Evolutionary conservation across 1,140 invertebrate genomes (phyloP).

Genomic region (Araneus ventricosus): DNA sequence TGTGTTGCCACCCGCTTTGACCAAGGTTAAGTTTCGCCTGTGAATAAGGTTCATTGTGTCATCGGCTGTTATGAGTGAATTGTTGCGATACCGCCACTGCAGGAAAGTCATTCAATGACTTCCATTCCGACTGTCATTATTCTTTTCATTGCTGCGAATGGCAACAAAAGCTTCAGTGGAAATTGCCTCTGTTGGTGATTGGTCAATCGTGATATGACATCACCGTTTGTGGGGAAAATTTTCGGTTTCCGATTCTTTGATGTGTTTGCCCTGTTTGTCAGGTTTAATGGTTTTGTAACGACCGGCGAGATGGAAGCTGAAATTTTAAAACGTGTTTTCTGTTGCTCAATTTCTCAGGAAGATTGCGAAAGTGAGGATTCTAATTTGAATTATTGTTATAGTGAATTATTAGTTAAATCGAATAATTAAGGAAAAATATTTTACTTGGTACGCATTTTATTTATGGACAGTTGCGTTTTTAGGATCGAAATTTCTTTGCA

Average conservation of each 20-base stretch:
- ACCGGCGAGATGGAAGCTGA: neutral
- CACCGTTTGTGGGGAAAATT: neutral
- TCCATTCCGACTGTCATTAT: conserved; percentile 39
- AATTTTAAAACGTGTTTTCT: neutral
- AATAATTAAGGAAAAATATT: too few relatives aligned
- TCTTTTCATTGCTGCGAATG: conserved; percentile 38
- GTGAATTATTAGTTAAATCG: too few relatives aligned
- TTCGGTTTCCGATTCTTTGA: neutral
- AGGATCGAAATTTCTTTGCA: too few relatives aligned
- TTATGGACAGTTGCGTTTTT: too few relatives aligned
- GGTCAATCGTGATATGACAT: neutral
- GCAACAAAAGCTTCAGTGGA: conserved; percentile 13
- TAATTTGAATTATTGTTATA: too few relatives aligned
- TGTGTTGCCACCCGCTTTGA: conserved; percentile 52
- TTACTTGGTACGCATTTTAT: too few relatives aligned
- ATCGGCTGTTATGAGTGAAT: conserved; percentile 28
- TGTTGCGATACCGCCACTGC: conserved; percentile 30
- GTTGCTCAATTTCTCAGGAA: neutral
- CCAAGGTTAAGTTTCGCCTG: conserved; percentile 55
- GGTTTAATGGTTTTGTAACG: neutral
- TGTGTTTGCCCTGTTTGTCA: neutral
- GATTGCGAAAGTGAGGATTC: too few relatives aligned
- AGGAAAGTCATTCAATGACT: conserved; percentile 30
- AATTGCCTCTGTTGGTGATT: conserved; percentile 26
- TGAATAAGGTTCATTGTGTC: conserved; percentile 61